Evolutionary conservation across 2,888 invertebrate genomes (phyloP).

Genomic region (Eristalis pertinax): DNA sequence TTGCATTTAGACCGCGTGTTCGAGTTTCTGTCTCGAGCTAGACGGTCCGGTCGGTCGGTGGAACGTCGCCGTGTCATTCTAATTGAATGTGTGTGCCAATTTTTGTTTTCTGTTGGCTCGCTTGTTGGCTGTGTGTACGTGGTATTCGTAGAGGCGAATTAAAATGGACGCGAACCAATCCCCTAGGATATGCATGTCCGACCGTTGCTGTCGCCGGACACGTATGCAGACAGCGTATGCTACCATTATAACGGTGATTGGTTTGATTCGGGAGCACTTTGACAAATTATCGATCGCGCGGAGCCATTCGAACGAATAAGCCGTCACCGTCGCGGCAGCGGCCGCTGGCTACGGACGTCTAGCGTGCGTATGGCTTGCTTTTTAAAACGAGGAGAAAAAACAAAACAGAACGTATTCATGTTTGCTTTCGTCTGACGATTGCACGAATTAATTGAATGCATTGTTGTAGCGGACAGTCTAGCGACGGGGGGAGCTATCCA

Average conservation of each 20-base stretch:
- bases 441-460: constrained; percentile 70
- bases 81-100: constrained; percentile 68
- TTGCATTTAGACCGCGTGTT: constrained; percentile 38
- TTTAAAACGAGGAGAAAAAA: not conserved
- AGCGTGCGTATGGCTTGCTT: constrained; percentile 47
- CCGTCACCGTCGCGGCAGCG: not conserved
- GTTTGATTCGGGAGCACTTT: constrained; percentile 69
- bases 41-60: not conserved
- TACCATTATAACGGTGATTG: constrained; percentile 68
- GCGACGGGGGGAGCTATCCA: constrained; percentile 40
- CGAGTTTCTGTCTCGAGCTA: constrained; percentile 12
- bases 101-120: constrained; percentile 21
- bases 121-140: not conserved
- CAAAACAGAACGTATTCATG: constrained; percentile 47
- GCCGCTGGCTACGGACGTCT: constrained; percentile 37
- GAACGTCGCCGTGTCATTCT: constrained; percentile 8
- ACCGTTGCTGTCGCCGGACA: constrained; percentile 10
- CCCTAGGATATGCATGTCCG: constrained; percentile 57
- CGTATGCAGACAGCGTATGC: constrained; percentile 58
- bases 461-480: constrained; percentile 25
- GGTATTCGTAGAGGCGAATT: not conserved
- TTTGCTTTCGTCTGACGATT: constrained; percentile 63
- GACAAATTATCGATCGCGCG: constrained; percentile 69
- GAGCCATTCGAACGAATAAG: constrained; percentile 53
- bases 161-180: constrained; percentile 56